phyloP scores from a whole-genome alignment of 2,113 vertebrate genomes.

The Heteronetta atricapilla region DNA sequence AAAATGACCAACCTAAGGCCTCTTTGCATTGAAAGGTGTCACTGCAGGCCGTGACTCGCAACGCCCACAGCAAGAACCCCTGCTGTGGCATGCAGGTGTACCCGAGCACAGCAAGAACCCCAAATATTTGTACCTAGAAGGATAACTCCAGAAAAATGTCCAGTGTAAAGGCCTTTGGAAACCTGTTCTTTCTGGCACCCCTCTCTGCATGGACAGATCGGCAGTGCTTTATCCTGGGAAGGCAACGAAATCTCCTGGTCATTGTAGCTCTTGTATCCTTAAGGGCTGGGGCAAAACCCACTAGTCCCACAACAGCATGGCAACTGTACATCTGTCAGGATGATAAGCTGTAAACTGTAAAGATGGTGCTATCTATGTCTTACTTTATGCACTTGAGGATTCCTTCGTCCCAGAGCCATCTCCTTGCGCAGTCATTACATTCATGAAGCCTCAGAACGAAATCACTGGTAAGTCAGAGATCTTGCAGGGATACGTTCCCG shows the following conservation, averaged over 20 bases:
- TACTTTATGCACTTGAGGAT: background rate
- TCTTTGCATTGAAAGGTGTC: background rate
- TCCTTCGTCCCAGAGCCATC: background rate
- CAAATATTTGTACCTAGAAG: background rate
- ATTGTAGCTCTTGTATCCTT: background rate
- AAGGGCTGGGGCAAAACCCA: background rate
- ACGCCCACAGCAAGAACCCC: background rate
- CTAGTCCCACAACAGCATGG: background rate
- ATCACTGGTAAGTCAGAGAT: background rate
- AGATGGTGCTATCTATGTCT: background rate
- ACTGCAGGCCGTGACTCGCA: background rate
- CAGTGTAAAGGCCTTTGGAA: background rate
- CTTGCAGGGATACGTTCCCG: background rate
- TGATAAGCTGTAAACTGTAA: background rate
- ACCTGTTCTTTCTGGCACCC: background rate
- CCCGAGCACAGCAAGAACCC: background rate
- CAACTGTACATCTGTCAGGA: background rate
- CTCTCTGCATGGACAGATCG: background rate
- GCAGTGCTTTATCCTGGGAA: background rate
- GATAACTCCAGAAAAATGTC: background rate
- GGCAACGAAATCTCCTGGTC: background rate
- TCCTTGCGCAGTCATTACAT: background rate
- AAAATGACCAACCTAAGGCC: background rate
- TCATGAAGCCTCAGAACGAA: background rate
- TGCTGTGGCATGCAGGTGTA: fast-evolving